A percentile compares a stretch with the other conserved stretches of the same genome.
Conservation (phyloP, 1,140 invertebrate genomes). For the Caerostris extrusa region DNA sequence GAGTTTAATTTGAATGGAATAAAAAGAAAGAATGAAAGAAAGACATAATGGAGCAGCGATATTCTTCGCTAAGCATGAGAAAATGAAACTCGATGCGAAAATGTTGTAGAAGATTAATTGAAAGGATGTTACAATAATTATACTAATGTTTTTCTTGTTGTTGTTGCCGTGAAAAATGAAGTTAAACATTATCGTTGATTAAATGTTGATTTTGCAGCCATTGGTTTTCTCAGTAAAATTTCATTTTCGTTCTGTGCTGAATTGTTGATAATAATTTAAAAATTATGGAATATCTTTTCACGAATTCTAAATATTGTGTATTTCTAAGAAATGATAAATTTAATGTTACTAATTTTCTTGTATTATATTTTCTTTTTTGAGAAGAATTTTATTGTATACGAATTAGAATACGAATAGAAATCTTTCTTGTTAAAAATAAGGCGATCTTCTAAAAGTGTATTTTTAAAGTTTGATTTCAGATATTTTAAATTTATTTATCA, state of each 20-base stretch:
- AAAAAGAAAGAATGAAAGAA: not conserved
- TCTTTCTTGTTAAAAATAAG: too few relatives aligned
- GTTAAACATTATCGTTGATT: conserved; percentile 17
- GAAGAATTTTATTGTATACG: too few relatives aligned
- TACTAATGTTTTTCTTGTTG: not conserved
- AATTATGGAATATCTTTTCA: too few relatives aligned
- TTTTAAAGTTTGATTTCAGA: too few relatives aligned
- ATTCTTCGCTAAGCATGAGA: not conserved
- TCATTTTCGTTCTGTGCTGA: not conserved
- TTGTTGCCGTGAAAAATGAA: not conserved
- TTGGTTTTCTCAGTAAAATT: not conserved
- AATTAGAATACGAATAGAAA: too few relatives aligned
- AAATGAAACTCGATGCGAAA: not conserved
- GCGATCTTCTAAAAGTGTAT: too few relatives aligned
- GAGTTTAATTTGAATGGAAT: not conserved
- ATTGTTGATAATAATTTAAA: not conserved
- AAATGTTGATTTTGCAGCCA: not conserved
- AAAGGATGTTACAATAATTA: not conserved
- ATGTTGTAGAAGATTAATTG: not conserved
- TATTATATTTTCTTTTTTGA: too few relatives aligned
- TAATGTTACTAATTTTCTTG: too few relatives aligned
- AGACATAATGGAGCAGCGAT: not conserved
- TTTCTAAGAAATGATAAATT: too few relatives aligned
- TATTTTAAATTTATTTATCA: too few relatives aligned
- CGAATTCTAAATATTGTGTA: too few relatives aligned